Base-by-base conservation (phyloP, 2,113 vertebrate genomes). In the Amblyopsis rosae region DNA sequence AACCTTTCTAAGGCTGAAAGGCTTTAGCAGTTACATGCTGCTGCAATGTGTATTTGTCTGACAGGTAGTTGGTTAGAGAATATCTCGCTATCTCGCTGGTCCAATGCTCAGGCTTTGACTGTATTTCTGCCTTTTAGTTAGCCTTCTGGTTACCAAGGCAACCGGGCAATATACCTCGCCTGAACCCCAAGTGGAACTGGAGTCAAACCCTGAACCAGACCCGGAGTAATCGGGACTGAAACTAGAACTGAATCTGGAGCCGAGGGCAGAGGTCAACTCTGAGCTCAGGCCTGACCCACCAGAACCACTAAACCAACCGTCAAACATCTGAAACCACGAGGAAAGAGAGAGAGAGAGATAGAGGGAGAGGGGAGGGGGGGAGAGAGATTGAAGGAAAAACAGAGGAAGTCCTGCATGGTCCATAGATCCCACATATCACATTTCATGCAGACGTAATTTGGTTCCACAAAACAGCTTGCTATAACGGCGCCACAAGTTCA, bases 251-350 rank as follows among this genome's bases (percentile, higher is more conserved):
- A 74, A 75, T 9, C 68, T 84, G 66, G 79, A 80, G 60, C 80
- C 84, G 73, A 74, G 71, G 57, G 67, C 77, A 67, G 76, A 72
- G 47, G 56, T 58, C 46, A 80, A 62, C 35, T 59, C 62, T 4
- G 49, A 65, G 13, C 62, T 26, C 12, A 53, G 41, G n/a, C 50
- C 57, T 51, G 53, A 50, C 71, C 45, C 74, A 48, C 80, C 89
- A 88, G 90, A 92, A 68, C 83, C 86, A 89, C 85, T 92, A 90
- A 89, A 88, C 84, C 73, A 86, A 83, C 88, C 89, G 69, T 88
- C 82, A 87, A 86, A 70, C 62, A 91, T 86, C 87, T 88, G 87
- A 77, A 65, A 16, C 65, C 45, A 19, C 3, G 45, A 12, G 48
- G 12, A 51, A 9, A 9, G 10, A n/a, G 49, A 33, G 33, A 26